Evolutionary conservation across 2,888 invertebrate species (phyloP), one percentile per base, ranked within the genome.

Genomic region (Coremacera marginata): DNA sequence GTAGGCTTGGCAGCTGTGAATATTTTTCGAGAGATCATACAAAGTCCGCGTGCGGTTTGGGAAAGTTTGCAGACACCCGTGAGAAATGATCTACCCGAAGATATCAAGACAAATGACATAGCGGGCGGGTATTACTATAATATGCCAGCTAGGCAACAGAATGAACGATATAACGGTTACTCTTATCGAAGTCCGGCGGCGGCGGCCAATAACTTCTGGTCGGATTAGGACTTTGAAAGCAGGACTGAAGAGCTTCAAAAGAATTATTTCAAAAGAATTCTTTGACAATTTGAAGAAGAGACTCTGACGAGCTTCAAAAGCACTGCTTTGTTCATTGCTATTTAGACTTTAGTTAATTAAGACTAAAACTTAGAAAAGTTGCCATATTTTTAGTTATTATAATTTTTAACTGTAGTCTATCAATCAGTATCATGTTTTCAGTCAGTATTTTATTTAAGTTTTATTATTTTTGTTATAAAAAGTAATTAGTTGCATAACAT

Each of bases 1-100:
- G 86, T 89, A n/a, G 89, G 88, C 60, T 83, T 88, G 80, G 86
- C 87, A 0, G 87, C 88, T 2, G 84, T 84, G 16, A 89, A 86
- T 80, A 84, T 89, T 49, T 81, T 89, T 7, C 86, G 87, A 3
- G 89, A 89, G 81, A 84, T 88, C 27, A 83, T 87, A 0, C 86
- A 82, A 70, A 82, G 84, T 22, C 86, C 85, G 3, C 83, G 83
- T 14, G 81, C 79, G 5, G 81, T 85, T 5, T 86, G 84, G 86
- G 83, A 86, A 68, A 83, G 84, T 73, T 78, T 88, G 1, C 81
- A 84, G 31, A 72, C 84, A 2, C 83, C 84, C 0, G 85, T 85
- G 4, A 84, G 82, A 49, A 78, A 82, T 8, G 84, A 85, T 11
- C 62, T 85, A 63, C 84, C 84, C 9, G 57, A 72, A 0, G 63